phyloP scores from a whole-genome alignment of 2,888 invertebrate species.

The Ochropleura leucogaster region DNA sequence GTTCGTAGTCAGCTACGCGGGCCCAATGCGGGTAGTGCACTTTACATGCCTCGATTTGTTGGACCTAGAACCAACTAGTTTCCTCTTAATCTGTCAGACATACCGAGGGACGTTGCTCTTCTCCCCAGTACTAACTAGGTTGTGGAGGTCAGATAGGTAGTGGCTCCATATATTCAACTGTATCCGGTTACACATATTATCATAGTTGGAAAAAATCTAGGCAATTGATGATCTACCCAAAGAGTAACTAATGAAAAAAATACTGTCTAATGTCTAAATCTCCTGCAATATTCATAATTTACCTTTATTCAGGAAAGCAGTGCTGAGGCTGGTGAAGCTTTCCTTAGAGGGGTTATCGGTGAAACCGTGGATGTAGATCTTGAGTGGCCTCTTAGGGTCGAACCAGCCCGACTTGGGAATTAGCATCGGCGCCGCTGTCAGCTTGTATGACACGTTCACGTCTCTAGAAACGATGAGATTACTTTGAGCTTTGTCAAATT shows the following conservation, averaged over 20 bases:
- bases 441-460: constrained; percentile 40
- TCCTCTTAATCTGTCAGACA: background rate
- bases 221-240: no score
- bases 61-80: background rate
- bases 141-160: no score
- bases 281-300: background rate
- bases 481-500: background rate
- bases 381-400: constrained; percentile 42
- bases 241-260: no score
- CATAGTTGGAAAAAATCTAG: no score
- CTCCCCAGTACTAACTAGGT: no score
- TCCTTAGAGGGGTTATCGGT: constrained; percentile 62
- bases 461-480: constrained; percentile 20
- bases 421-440: constrained; percentile 37
- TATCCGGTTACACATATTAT: no score
- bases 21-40: background rate
- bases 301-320: constrained; percentile 71
- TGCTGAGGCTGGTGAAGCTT: constrained; percentile 60
- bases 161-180: no score
- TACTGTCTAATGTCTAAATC: background rate
- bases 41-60: background rate
- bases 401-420: constrained; percentile 33
- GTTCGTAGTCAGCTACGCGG: background rate
- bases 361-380: constrained; percentile 69
- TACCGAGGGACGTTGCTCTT: no score